Percentiles rank a stretch among this genome's conserved stretches.
Conservation (phyloP, 2,888 invertebrate species). For the Cepaea hortensis region DNA sequence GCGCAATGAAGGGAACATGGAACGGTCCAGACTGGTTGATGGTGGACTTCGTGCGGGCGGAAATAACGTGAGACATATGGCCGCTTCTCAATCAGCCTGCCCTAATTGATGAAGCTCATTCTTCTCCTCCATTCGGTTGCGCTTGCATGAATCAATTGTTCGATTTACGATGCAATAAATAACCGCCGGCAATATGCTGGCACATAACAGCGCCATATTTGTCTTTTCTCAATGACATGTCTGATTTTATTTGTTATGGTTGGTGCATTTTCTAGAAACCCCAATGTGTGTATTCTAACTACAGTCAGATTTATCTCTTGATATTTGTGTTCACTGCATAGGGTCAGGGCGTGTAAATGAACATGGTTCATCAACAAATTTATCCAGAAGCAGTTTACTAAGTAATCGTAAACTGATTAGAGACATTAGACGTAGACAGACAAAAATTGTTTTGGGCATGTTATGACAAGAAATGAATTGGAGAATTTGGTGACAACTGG, state of each 20-base stretch:
- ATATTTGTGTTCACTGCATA: no score
- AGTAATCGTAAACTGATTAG: no score
- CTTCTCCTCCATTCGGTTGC: background rate
- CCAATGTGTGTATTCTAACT: no score
- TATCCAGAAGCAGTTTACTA: no score
- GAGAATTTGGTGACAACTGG: no score
- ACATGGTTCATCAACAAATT: no score
- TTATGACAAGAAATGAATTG: no score
- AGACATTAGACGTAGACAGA: no score
- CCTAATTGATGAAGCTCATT: slow-evolving; percentile 23
- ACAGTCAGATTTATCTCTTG: no score
- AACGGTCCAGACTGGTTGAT: background rate
- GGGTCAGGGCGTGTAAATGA: no score
- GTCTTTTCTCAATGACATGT: background rate
- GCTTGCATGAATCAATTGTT: background rate
- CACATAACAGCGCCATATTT: background rate
- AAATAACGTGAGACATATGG: slow-evolving; percentile 17
- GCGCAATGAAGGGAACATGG: background rate
- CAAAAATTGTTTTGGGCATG: no score
- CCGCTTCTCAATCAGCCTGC: slow-evolving; percentile 12
- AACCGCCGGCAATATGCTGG: slow-evolving; percentile 1
- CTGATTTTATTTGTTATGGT: background rate
- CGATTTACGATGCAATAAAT: slow-evolving; percentile 26
- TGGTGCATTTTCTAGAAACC: no score
- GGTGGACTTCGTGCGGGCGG: slow-evolving; percentile 24